A percentile compares a stretch with the other conserved stretches of the same genome.
These are phyloP conservation scores for Lochmaea capreae DNA, from an alignment of 2,888 invertebrate genomes.

Conservation along the genomic window DNA sequence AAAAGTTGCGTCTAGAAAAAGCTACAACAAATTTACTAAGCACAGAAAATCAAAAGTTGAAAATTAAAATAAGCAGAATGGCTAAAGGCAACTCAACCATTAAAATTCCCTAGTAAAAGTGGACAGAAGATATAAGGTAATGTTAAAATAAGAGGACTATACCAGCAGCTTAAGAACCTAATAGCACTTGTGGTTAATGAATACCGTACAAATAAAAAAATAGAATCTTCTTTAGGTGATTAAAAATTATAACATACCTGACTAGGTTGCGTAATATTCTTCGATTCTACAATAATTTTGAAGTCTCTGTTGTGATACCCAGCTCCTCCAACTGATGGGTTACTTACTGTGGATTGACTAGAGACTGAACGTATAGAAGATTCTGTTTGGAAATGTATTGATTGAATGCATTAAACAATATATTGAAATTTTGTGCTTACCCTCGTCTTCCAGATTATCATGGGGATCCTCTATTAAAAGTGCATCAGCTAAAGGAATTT, in stretches of 20 bases:
- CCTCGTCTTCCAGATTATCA: conserved; percentile 77
- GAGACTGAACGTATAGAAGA: conserved; percentile 70
- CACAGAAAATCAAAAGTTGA: no score
- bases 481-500: conserved; percentile 86
- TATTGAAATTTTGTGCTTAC: conserved; percentile 59
- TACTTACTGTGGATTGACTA: conserved; percentile 67
- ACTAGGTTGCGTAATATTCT: conserved; percentile 63
- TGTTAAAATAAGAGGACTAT: no score
- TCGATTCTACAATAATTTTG: conserved; percentile 77
- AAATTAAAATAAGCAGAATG: no score
- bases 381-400: conserved; percentile 58
- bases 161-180: no score
- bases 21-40: no score
- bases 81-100: no score
- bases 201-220: no score
- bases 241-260: conserved; percentile 51
- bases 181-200: no score
- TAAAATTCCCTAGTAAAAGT: no score
- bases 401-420: conserved; percentile 12
- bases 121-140: no score
- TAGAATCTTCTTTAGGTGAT: background rate
- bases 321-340: conserved; percentile 58
- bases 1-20: no score
- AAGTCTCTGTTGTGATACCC: conserved; percentile 76
- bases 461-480: conserved; percentile 88